These are phyloP conservation scores for Parasteatoda tepidariorum DNA, from an alignment of 1,140 invertebrate species.

Conservation along the genomic window DNA sequence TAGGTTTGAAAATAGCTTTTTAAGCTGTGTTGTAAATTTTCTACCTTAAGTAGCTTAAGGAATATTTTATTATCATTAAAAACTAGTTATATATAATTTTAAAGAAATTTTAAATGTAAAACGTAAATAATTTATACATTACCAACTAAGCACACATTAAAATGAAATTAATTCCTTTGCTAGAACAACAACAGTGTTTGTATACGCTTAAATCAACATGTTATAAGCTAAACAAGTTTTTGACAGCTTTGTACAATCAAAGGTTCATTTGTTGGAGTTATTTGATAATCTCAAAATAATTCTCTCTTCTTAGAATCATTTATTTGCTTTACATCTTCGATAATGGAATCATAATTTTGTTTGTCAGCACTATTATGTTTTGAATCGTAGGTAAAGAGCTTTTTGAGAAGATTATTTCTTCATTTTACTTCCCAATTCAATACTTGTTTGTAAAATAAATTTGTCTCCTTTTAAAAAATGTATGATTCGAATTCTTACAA, in stretches of 20 bases:
- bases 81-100: too few relatives aligned
- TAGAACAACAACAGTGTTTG: too few relatives aligned
- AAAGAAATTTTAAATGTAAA: too few relatives aligned
- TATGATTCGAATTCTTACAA: constrained; percentile 13
- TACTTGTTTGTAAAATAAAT: constrained; percentile 44
- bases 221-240: constrained; percentile 45
- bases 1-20: too few relatives aligned
- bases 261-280: constrained; percentile 33
- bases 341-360: constrained; percentile 53
- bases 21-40: too few relatives aligned
- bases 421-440: constrained; percentile 38
- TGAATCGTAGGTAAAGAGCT: constrained; percentile 45
- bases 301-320: constrained; percentile 45
- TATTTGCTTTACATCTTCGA: constrained; percentile 41
- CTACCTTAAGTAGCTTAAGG: too few relatives aligned
- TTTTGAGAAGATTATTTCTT: constrained; percentile 31
- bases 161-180: too few relatives aligned
- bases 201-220: too few relatives aligned
- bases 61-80: too few relatives aligned
- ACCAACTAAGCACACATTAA: too few relatives aligned
- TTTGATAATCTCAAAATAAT: constrained; percentile 37
- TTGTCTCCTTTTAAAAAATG: constrained; percentile 35
- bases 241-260: constrained; percentile 7
- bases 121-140: too few relatives aligned
- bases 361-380: constrained; percentile 49